A percentile compares a stretch with the other conserved stretches of the same genome.
Conservation (phyloP, 2,888 invertebrate genomes). For the Plemyria rubiginata region DNA sequence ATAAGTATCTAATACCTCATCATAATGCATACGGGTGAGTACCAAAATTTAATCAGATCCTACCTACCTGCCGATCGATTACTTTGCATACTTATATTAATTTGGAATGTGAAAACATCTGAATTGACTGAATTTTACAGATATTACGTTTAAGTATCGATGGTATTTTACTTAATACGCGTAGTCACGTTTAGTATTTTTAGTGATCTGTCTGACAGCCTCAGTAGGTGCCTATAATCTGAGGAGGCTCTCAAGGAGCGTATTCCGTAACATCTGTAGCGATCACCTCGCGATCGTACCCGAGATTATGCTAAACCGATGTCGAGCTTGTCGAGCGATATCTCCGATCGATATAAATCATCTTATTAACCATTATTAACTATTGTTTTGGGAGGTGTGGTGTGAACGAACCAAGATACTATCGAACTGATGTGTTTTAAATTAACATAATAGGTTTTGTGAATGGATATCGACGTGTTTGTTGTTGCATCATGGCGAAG, state of each 20-base stretch:
- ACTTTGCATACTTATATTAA: too few relatives aligned
- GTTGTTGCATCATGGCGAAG: constrained; percentile 57
- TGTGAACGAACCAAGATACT: constrained; percentile 81
- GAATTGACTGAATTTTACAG: too few relatives aligned
- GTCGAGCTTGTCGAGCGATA: constrained; percentile 80
- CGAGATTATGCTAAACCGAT: constrained; percentile 84
- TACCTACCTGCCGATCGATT: too few relatives aligned
- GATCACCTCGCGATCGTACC: constrained; percentile 71
- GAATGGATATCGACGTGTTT: constrained; percentile 81
- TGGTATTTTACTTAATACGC: too few relatives aligned
- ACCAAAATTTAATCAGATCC: too few relatives aligned
- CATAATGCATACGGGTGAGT: too few relatives aligned
- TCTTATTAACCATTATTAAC: constrained; percentile 85
- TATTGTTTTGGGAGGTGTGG: constrained; percentile 85
- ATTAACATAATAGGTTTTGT: constrained; percentile 85
- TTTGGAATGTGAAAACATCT: too few relatives aligned
- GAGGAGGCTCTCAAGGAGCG: constrained; percentile 36
- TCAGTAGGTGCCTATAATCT: neutral
- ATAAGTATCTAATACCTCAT: too few relatives aligned
- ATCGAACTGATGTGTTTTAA: constrained; percentile 83
- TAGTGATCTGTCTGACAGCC: neutral
- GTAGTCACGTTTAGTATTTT: neutral
- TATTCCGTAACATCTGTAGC: constrained; percentile 71
- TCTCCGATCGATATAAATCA: constrained; percentile 83
- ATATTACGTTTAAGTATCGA: too few relatives aligned